Base-by-base conservation (phyloP, 2,888 invertebrate species). In the Lasioglossum villosulum region DNA sequence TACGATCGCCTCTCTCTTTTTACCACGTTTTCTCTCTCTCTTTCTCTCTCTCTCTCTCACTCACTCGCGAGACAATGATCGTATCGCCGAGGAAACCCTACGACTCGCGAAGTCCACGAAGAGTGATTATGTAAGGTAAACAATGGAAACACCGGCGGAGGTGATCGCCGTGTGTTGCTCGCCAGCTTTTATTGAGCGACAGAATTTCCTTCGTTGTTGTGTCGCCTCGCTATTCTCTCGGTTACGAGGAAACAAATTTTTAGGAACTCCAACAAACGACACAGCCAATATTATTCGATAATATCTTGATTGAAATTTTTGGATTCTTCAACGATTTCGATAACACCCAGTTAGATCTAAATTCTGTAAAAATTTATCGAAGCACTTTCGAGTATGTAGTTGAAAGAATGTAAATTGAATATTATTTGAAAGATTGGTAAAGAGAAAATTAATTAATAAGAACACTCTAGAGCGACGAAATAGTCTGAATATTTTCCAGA, bases 51-150 rank as follows among this genome's bases (percentile, higher is more conserved):
- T 10, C 56, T n/a, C n/a, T 56, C n/a, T n/a, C 56, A 0, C n/a
- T 12, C 12, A 56, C 56, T 56, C 39, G 19, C 77, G 45, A 72
- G 34, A 42, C 72, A 70, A 83, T 48, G 77, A 80, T 86, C 78
- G 80, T 72, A 80, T 86, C 86, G 75, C 75, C 23, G 56, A 59
- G 30, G 86, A 86, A 86, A 71, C 86, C 86, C 34, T 79, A 79
- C 71, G 56, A 76, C 16, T 45, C 45, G 27, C 71, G 75, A 82
- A 85, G 82, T 82, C 85, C 85, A 30, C 85, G 81, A 76, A 85
- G 63, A 42, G 78, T 73, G 75, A 83, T 86, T 86, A 78, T 81
- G 73, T 86, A 86, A 86, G 37, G 77, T 84, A 86, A 86, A 86
- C 80, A 86, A 84, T 34, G 66, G 34, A 23, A 66, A 66, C 66